Base-by-base conservation (phyloP, 1,140 invertebrate genomes). In the Artemia franciscana region DNA sequence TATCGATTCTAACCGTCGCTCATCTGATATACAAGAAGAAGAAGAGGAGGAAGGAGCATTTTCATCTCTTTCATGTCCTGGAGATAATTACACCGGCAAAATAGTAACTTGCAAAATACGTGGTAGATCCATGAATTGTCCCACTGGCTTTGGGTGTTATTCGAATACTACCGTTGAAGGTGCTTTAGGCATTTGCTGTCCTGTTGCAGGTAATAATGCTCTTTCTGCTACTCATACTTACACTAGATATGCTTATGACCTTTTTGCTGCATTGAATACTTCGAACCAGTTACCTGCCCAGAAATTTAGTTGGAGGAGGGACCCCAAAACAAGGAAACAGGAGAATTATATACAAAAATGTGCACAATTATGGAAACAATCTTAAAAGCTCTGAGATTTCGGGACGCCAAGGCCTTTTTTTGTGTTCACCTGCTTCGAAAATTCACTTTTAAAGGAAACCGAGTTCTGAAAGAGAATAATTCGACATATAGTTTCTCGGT, bases 61-160 rank as follows among this genome's bases (percentile, higher is more conserved):
- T 7, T 15, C 58, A n/a, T 26, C 26, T 15, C 51, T 24, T 4
- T 18, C 60, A 21, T 69, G 68, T 62, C 66, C 69, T 21, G 58
- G 62, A 28, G 68, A 67, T 18, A 60, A 61, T 26, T 62, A 64
- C 7, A 64, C 60, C 0, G 67, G 68, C 62, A 59, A 65, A 24
- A 65, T 62, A 9, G 27, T 68, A 51, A 65, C 62, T 21, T 70
- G 69, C 62, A 64, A 67, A 63, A 65, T 67, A 23, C 62, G 65
- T 9, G 64, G 66, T 24, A 64, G 64, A 27, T 57, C 59, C 15
- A 24, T 60, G 21, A 23, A 27, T 9, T 66, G 64, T 51, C 66
- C 64, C 9, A 51, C 51, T 23, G 60, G 58, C 21, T 64, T 61
- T 57, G 39, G 57, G 7, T 66, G 65, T 27, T 21, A 59, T 18